phyloP scores from a whole-genome alignment of 2,113 vertebrate species.

The Corythornis vintsioides region DNA sequence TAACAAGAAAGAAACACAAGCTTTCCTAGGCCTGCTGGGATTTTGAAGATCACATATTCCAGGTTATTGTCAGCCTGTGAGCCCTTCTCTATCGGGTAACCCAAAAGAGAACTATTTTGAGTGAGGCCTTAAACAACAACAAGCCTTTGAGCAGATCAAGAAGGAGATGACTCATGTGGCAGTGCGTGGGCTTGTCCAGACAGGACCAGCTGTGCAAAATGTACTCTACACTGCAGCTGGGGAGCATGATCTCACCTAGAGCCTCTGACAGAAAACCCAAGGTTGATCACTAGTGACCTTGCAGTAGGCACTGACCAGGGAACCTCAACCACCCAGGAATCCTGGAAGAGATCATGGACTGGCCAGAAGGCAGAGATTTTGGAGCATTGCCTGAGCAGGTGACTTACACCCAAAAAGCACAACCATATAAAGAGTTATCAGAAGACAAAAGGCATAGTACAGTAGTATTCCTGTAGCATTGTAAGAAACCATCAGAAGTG shows the following conservation, averaged over 20 bases:
- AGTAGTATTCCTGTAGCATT: no score
- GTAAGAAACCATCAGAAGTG: neutral
- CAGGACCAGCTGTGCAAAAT: neutral
- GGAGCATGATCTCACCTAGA: neutral
- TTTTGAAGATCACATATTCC: neutral
- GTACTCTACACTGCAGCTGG: neutral
- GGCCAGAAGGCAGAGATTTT: neutral
- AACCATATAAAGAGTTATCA: neutral
- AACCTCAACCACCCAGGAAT: neutral
- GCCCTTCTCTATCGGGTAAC: neutral
- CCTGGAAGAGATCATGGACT: neutral
- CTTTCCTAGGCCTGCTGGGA: neutral
- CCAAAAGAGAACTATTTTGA: neutral
- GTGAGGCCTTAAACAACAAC: neutral
- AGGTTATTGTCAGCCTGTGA: neutral
- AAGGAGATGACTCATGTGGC: neutral
- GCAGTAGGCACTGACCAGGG: rapidly evolving
- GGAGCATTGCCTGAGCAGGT: neutral
- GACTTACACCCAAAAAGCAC: neutral
- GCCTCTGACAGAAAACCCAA: neutral
- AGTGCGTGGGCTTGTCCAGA: neutral
- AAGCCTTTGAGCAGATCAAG: neutral
- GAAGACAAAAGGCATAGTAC: neutral
- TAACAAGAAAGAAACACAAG: neutral
- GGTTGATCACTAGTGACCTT: neutral